Evolutionary conservation across 2,888 invertebrate genomes (phyloP).

Genomic region (Pristionchus maxplancki): DNA sequence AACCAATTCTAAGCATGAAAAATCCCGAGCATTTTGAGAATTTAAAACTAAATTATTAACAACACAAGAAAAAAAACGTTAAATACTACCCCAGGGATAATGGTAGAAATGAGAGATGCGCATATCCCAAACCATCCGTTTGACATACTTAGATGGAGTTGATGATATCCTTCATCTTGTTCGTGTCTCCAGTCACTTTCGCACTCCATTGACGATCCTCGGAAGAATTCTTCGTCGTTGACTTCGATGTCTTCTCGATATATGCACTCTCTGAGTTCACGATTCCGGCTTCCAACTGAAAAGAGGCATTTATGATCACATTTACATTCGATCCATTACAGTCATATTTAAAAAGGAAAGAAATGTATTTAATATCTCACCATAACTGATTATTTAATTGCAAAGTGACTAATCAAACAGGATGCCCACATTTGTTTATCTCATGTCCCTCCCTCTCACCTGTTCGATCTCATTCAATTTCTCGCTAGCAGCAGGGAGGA

Average conservation of each 20-base stretch:
- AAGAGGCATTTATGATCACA: no score
- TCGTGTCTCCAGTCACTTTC: slow-evolving; percentile 33
- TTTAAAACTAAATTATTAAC: slow-evolving; percentile 20
- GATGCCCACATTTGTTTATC: not conserved
- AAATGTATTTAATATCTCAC: no score
- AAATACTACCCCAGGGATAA: not conserved
- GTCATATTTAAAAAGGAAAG: no score
- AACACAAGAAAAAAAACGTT: not conserved
- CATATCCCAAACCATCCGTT: not conserved
- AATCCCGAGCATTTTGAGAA: not conserved
- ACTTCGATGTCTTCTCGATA: slow-evolving; percentile 19
- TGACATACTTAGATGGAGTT: slow-evolving; percentile 49
- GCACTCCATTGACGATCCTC: slow-evolving; percentile 39
- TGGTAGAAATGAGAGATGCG: not conserved
- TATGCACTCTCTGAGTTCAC: slow-evolving; percentile 14
- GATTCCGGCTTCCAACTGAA: slow-evolving; percentile 31
- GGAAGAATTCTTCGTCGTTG: slow-evolving; percentile 47
- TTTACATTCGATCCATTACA: no score
- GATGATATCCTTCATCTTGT: slow-evolving; percentile 55
- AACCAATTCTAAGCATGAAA: not conserved
- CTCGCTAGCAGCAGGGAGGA: not conserved
- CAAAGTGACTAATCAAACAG: no score
- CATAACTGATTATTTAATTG: no score
- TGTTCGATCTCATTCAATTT: slow-evolving; percentile 63
- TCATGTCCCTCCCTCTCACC: no score